A percentile compares a stretch with the other conserved stretches of the same genome.
Conservation (phyloP, 1,140 invertebrate species). For the Microplitis demolitor region DNA sequence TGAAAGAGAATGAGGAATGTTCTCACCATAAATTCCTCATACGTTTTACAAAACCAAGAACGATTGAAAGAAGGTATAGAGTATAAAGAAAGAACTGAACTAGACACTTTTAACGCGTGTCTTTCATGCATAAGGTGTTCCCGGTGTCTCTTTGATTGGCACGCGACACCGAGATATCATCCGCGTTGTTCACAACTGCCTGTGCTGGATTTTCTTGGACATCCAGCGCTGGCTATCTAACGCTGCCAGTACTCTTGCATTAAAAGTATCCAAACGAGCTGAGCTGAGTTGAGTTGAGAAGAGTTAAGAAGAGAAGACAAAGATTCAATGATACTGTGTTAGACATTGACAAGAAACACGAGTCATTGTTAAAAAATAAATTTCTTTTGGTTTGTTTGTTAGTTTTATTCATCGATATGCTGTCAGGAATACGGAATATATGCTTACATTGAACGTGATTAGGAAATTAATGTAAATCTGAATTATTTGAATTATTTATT, state of each 20-base stretch:
- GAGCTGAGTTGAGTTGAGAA: no score
- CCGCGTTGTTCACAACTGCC: conserved; percentile 35
- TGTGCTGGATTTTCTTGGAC: background rate
- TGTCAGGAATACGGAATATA: background rate
- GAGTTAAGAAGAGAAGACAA: no score
- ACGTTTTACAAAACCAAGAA: no score
- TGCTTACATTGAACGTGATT: background rate
- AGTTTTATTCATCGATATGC: no score
- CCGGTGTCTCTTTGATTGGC: conserved; percentile 48
- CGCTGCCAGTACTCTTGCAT: background rate
- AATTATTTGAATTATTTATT: background rate
- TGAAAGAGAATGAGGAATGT: conserved; percentile 10
- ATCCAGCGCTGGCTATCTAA: no score
- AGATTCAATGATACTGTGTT: no score
- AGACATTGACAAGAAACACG: no score
- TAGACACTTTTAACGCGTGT: conserved; percentile 9
- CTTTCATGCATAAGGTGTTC: conserved; percentile 24
- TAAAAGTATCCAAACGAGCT: no score
- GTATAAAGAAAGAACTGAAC: background rate
- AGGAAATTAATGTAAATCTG: background rate
- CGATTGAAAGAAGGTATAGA: no score
- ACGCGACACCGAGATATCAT: conserved; percentile 54
- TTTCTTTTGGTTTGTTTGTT: no score
- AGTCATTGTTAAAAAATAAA: no score
- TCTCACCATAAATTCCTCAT: background rate